Conservation (phyloP, 2,113 vertebrate genomes). For the Conger conger region DNA sequence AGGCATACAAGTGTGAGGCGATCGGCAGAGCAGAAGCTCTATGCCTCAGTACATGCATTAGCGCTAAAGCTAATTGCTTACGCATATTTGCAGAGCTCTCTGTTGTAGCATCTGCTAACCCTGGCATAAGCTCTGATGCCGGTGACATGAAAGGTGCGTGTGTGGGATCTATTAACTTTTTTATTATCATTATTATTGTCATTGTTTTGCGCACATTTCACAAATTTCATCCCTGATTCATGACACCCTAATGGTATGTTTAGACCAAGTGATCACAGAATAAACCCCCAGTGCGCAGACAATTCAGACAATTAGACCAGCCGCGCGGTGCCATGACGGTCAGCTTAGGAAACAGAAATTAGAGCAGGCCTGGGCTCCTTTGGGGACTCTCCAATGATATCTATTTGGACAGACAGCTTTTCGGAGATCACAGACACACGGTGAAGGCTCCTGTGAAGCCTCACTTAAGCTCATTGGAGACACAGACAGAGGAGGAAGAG, state of each 20-base stretch:
- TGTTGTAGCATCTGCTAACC: not conserved
- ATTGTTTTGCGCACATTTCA: not conserved
- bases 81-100: not conserved
- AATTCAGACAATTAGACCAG: not conserved
- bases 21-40: too few relatives aligned
- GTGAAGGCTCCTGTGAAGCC: slow-evolving; percentile 24
- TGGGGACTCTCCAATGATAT: slow-evolving; percentile 21
- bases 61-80: not conserved
- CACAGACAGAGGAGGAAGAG: slow-evolving; percentile 25
- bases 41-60: not conserved
- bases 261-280: not conserved
- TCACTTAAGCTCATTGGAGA: slow-evolving; percentile 30
- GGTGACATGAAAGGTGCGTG: not conserved
- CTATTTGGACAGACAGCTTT: slow-evolving; percentile 24
- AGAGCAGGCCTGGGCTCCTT: slow-evolving; percentile 17
- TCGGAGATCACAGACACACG: not conserved
- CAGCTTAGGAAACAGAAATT: not conserved
- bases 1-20: not conserved
- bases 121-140: not conserved
- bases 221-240: slow-evolving; percentile 16
- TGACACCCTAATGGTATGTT: slow-evolving; percentile 8
- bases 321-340: not conserved
- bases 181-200: not conserved
- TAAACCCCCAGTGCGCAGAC: not conserved
- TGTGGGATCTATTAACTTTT: not conserved